These are phyloP conservation scores for Pitta sordida DNA, from an alignment of 2,113 vertebrate genomes.

Conservation along the genomic window DNA sequence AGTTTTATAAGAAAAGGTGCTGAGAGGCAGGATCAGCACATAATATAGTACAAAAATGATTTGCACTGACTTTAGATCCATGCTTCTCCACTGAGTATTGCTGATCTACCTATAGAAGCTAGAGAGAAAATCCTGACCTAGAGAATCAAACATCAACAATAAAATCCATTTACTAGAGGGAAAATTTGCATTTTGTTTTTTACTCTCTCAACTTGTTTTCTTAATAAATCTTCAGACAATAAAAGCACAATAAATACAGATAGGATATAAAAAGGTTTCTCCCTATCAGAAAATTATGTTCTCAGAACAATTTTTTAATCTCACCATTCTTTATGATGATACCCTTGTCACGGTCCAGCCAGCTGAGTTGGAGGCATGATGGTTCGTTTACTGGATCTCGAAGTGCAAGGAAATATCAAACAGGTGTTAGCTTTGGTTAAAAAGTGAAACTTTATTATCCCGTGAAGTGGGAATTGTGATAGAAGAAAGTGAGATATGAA, in stretches of 20 bases:
- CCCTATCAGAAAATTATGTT: neutral
- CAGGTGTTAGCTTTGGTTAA: too few relatives aligned
- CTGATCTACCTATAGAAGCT: neutral
- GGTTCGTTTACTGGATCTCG: too few relatives aligned
- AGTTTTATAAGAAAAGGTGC: neutral
- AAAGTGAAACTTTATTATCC: too few relatives aligned
- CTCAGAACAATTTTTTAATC: slow-evolving; percentile 13
- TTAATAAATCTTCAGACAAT: neutral
- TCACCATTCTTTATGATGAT: neutral
- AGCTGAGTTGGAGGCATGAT: too few relatives aligned
- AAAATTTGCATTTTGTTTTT: neutral
- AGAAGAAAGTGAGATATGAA: too few relatives aligned
- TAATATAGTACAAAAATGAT: neutral
- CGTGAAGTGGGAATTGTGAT: too few relatives aligned
- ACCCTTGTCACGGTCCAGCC: too few relatives aligned
- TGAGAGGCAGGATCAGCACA: neutral
- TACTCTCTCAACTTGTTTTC: neutral
- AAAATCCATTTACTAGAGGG: neutral
- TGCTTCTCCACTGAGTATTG: neutral
- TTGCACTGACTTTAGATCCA: neutral
- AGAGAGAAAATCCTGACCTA: neutral
- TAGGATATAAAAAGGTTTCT: neutral
- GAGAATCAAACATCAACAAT: neutral
- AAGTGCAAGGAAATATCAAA: too few relatives aligned
- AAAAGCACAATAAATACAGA: slow-evolving; percentile 2